Conservation (phyloP, 2,113 vertebrate genomes). For the Indri indri region DNA sequence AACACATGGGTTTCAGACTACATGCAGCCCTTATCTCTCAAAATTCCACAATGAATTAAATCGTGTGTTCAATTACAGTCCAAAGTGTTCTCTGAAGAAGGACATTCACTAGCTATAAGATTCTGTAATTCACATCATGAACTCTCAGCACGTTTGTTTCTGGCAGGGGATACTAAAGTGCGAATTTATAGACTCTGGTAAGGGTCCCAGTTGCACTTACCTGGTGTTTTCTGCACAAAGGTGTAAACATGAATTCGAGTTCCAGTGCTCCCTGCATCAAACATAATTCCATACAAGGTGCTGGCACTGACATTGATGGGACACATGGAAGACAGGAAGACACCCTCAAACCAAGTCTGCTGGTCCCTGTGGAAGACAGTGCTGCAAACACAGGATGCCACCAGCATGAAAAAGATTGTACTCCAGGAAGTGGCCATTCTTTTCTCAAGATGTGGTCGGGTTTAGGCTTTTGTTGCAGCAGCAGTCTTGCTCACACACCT, state of each 20-base stretch:
- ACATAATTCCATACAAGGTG: conserved; percentile 96
- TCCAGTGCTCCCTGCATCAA: conserved; percentile 98
- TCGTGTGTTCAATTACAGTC: neutral
- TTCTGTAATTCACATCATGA: neutral
- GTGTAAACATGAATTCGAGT: conserved; percentile 98
- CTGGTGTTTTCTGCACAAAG: conserved; percentile 94
- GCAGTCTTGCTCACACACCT: conserved; percentile 51
- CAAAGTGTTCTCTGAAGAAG: conserved; percentile 35
- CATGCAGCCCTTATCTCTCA: neutral
- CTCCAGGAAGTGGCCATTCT: conserved; percentile 85
- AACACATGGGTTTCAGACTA: conserved; percentile 18
- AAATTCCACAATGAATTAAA: conserved; percentile 36
- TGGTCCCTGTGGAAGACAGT: conserved; percentile 87
- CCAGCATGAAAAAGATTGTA: conserved; percentile 79
- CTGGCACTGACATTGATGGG: conserved; percentile 82
- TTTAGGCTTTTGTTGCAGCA: conserved; percentile 42
- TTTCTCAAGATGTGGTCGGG: neutral
- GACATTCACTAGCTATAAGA: neutral
- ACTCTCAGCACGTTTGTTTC: neutral
- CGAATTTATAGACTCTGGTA: neutral
- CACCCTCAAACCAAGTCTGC: conserved; percentile 90
- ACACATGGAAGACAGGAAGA: conserved; percentile 88
- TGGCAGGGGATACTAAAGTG: neutral
- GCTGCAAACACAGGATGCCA: conserved; percentile 83
- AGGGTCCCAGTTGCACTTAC: conserved; percentile 76